Conservation (phyloP, 2,888 invertebrate genomes). For the Rotaria magnacalcarata region DNA sequence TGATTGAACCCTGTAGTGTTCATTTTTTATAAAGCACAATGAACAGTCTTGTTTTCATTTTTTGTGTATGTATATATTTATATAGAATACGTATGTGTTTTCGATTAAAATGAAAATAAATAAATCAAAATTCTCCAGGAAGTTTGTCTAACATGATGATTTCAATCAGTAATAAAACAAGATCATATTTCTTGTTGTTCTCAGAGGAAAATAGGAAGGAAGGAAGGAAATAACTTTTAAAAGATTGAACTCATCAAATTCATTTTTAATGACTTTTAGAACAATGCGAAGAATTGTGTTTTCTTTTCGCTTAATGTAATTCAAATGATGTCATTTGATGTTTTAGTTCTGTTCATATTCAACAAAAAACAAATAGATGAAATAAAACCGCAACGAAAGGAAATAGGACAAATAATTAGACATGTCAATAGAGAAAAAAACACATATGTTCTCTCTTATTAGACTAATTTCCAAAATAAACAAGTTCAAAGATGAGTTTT, state of each 20-base stretch:
- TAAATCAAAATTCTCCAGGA: background rate
- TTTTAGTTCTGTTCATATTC: background rate
- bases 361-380: background rate
- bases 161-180: background rate
- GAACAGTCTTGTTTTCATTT: background rate
- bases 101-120: conserved; percentile 15
- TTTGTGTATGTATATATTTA: background rate
- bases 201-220: conserved; percentile 7
- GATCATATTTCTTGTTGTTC: background rate
- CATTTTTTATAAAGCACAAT: background rate
- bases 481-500: background rate
- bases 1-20: background rate
- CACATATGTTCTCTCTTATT: too few species aligned
- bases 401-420: conserved; percentile 18
- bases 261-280: background rate
- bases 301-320: background rate
- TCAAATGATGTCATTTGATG: background rate
- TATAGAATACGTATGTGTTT: background rate
- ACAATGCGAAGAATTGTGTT: background rate
- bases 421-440: background rate
- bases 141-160: conserved; percentile 9
- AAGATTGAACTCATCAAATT: conserved; percentile 18
- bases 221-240: background rate
- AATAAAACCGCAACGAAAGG: background rate
- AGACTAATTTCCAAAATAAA: background rate